Percentiles rank a stretch among this genome's conserved stretches.
These are phyloP conservation scores for Pempheris klunzingeri DNA, from an alignment of 2,797 vertebrate species.

Conservation along the genomic window DNA sequence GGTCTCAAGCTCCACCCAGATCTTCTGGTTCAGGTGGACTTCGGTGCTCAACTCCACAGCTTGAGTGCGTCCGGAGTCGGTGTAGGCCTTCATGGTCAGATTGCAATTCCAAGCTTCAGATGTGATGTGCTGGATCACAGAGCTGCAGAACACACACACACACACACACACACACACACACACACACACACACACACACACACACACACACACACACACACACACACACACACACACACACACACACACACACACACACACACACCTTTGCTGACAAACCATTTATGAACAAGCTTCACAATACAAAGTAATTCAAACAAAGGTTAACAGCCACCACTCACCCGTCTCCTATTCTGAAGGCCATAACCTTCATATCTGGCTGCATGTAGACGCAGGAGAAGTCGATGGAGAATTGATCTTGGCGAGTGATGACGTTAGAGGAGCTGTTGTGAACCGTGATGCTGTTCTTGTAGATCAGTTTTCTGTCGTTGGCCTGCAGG, in stretches of 20 bases:
- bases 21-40: conserved; percentile 30
- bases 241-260: too few relatives aligned
- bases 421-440: not conserved
- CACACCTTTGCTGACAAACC: not conserved
- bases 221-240: not conserved
- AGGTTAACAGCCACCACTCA: not conserved
- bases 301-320: too few relatives aligned
- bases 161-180: not conserved
- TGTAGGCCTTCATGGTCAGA: conserved; percentile 37
- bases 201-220: too few relatives aligned
- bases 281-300: not conserved
- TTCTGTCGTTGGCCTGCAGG: conserved; percentile 27
- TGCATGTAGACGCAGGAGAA: conserved; percentile 29
- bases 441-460: not conserved
- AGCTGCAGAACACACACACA: conserved; percentile 25
- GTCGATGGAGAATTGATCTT: conserved; percentile 1
- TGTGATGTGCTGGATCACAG: not conserved
- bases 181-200: not conserved
- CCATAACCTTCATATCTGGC: not conserved
- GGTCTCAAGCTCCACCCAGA: conserved; percentile 50
- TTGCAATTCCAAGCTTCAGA: conserved; percentile 22
- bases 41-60: not conserved
- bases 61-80: not conserved
- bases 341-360: conserved; percentile 25
- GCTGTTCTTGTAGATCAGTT: conserved; percentile 34